phyloP scores from a whole-genome alignment of 2,797 vertebrate genomes.

The Amphiprion clarkii region DNA sequence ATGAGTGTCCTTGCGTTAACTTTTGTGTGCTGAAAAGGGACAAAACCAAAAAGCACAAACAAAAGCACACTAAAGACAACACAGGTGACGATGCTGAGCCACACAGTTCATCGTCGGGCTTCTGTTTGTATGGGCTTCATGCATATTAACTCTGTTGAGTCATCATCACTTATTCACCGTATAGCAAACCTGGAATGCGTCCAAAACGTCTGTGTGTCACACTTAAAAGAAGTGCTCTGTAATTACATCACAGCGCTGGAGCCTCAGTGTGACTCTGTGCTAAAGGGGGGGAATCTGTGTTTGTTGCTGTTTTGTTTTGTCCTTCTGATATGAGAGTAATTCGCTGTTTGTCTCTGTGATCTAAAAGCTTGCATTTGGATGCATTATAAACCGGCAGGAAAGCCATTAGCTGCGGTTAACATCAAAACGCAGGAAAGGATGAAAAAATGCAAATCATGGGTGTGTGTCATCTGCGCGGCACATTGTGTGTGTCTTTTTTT shows the following conservation, averaged over 20 bases:
- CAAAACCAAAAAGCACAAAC: neutral
- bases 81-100: neutral
- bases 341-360: constrained; percentile 55
- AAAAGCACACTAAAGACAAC: constrained; percentile 9
- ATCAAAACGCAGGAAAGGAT: constrained; percentile 40
- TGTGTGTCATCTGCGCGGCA: constrained; percentile 21
- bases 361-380: constrained; percentile 48
- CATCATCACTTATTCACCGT: constrained; percentile 60
- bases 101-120: neutral
- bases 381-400: constrained; percentile 30
- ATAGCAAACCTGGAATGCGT: constrained; percentile 60
- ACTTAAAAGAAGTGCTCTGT: constrained; percentile 64
- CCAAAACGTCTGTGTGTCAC: constrained; percentile 66
- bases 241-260: constrained; percentile 53
- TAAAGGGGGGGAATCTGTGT: constrained; percentile 36
- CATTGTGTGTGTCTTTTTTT: constrained; percentile 29
- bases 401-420: constrained; percentile 46
- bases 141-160: constrained; percentile 62
- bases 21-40: neutral
- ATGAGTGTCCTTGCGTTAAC: neutral
- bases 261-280: constrained; percentile 29
- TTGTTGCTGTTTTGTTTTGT: neutral
- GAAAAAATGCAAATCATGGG: constrained; percentile 34
- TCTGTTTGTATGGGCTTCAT: constrained; percentile 18
- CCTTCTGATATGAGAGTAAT: constrained; percentile 38